These are phyloP conservation scores for Chesias legatella DNA, from an alignment of 2,888 invertebrate genomes.

Conservation along the genomic window DNA sequence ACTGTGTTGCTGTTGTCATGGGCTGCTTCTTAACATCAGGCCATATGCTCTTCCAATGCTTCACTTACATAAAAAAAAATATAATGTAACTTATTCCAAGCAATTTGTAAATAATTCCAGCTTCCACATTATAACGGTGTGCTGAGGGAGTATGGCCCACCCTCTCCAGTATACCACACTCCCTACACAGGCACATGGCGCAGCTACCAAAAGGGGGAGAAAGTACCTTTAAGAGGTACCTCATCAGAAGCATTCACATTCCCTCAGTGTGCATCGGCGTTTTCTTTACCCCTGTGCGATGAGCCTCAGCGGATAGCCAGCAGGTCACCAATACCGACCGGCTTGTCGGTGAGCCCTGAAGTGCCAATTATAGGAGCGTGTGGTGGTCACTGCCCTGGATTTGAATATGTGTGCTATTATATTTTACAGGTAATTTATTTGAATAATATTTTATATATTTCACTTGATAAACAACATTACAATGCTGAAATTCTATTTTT, in stretches of 20 bases:
- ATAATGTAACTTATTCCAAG: neutral
- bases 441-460: too few species aligned
- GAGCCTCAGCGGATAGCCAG: slow-evolving; percentile 46
- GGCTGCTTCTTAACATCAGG: neutral
- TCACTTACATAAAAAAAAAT: neutral
- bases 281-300: slow-evolving; percentile 67
- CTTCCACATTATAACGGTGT: slow-evolving; percentile 63
- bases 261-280: slow-evolving; percentile 68
- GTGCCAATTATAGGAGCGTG: slow-evolving; percentile 83
- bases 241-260: slow-evolving; percentile 54
- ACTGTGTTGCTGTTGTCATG: too few species aligned
- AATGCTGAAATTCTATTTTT: too few species aligned
- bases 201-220: slow-evolving; percentile 57
- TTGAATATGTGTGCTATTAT: slow-evolving; percentile 86
- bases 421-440: slow-evolving; percentile 80
- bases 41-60: neutral
- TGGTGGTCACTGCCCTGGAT: slow-evolving; percentile 85
- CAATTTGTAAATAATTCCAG: slow-evolving; percentile 40
- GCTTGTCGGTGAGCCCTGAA: slow-evolving; percentile 67
- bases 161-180: slow-evolving; percentile 72
- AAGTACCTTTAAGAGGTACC: slow-evolving; percentile 38
- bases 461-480: too few species aligned
- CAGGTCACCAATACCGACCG: slow-evolving; percentile 55
- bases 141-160: slow-evolving; percentile 59
- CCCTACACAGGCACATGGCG: slow-evolving; percentile 70